These are phyloP conservation scores for Spatula clypeata DNA, from an alignment of 2,797 vertebrate genomes.

Conservation along the genomic window DNA sequence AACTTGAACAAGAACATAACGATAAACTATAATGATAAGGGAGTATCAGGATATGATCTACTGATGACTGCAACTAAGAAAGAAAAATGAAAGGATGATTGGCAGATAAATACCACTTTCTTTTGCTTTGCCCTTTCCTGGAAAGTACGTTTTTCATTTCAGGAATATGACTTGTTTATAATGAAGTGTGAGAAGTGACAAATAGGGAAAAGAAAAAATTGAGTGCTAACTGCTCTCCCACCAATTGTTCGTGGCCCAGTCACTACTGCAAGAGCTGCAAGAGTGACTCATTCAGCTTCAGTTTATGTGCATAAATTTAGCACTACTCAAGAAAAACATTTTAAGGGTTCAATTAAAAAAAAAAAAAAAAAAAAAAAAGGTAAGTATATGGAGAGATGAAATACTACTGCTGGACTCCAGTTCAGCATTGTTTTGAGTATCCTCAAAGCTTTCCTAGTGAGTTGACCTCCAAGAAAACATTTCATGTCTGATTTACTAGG, in stretches of 20 bases:
- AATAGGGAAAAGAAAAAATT: conserved; percentile 2
- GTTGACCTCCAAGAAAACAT: conserved; percentile 13
- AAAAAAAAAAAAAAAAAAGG: neutral
- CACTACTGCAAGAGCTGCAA: neutral
- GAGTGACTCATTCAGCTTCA: neutral
- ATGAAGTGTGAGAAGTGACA: neutral
- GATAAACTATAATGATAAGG: neutral
- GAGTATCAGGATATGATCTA: neutral
- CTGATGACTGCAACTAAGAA: neutral
- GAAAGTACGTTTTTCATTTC: conserved; percentile 12
- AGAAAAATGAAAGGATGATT: neutral
- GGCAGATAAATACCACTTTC: neutral
- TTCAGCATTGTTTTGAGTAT: conserved; percentile 4
- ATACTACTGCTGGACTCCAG: neutral
- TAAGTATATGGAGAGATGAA: neutral
- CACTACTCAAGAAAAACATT: conserved; percentile 7
- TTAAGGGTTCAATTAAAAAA: neutral
- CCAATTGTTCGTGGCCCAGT: neutral
- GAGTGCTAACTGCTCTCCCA: neutral
- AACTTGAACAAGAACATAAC: neutral
- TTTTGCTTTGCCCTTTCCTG: conserved; percentile 19
- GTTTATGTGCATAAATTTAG: neutral
- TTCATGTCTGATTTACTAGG: conserved; percentile 10
- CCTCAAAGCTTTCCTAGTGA: neutral
- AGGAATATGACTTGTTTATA: neutral